Conservation (phyloP, 2,797 vertebrate species). For the Dendrocincla fuliginosa region DNA sequence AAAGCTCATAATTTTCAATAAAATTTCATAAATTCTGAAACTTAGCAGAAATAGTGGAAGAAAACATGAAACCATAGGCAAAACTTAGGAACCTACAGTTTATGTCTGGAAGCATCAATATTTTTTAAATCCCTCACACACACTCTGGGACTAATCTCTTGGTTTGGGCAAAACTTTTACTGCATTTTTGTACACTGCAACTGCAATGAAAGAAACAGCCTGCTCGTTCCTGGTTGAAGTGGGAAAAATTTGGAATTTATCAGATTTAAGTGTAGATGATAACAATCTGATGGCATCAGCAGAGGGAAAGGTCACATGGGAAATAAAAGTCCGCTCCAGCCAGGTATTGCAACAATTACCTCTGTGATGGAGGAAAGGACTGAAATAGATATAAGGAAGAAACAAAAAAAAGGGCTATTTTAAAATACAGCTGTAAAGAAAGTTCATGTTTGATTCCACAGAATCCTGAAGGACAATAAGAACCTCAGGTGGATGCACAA, state of each 20-base stretch:
- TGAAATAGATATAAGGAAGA: not conserved
- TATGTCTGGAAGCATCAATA: not conserved
- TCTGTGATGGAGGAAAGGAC: not conserved
- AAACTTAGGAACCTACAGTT: not conserved
- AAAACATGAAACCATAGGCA: not conserved
- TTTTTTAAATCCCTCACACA: not conserved
- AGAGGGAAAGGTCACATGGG: not conserved
- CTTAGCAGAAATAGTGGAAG: not conserved
- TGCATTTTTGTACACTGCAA: not conserved
- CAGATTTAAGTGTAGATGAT: not conserved
- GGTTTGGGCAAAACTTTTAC: not conserved
- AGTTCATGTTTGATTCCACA: constrained; percentile 58
- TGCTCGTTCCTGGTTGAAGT: not conserved
- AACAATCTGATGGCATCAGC: not conserved
- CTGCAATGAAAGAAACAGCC: not conserved
- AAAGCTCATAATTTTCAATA: not conserved
- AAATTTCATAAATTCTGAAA: not conserved
- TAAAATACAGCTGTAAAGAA: not conserved
- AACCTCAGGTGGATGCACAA: constrained; percentile 83
- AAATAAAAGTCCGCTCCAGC: not conserved
- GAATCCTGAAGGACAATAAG: constrained; percentile 86
- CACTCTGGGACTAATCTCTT: accelerated
- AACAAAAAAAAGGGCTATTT: not conserved
- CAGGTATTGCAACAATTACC: not conserved
- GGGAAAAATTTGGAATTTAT: not conserved